Percentiles rank a stretch among this genome's conserved stretches.
phyloP scores from a whole-genome alignment of 2,797 vertebrate genomes.

The Ictinia mississippiensis region DNA sequence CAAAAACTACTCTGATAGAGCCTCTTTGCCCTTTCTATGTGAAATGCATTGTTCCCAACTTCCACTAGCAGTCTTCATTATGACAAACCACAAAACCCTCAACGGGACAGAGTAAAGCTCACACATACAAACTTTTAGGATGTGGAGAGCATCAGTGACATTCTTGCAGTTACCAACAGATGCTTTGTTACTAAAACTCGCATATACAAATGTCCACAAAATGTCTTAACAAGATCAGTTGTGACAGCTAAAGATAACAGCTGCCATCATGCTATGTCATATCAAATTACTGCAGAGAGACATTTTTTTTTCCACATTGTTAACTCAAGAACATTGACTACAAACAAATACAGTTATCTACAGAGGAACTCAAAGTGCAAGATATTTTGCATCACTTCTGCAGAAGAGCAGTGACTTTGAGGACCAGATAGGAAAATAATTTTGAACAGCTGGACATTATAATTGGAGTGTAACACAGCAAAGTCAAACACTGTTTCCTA shows the following conservation, averaged over 20 bases:
- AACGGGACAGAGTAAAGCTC: not conserved
- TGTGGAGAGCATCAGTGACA: constrained; percentile 49
- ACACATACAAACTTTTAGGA: not conserved
- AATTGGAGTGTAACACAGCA: constrained; percentile 41
- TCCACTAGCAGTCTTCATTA: not conserved
- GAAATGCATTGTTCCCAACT: not conserved
- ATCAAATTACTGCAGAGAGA: constrained; percentile 53
- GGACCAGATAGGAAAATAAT: constrained; percentile 66
- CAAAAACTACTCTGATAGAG: not conserved
- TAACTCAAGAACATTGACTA: constrained; percentile 60
- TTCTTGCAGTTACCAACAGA: constrained; percentile 62
- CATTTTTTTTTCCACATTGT: not conserved
- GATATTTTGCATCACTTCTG: constrained; percentile 59
- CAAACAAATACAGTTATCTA: constrained; percentile 75
- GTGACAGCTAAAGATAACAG: constrained; percentile 78
- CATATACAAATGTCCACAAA: constrained; percentile 75
- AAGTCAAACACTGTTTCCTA: constrained; percentile 40
- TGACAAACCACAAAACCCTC: not conserved
- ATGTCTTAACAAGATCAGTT: constrained; percentile 71
- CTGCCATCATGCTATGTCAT: constrained; percentile 38
- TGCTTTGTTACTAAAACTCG: constrained; percentile 76
- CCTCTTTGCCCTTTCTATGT: not conserved
- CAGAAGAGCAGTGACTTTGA: constrained; percentile 72
- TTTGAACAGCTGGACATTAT: constrained; percentile 70
- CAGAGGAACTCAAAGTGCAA: constrained; percentile 61